Evolutionary conservation across 1,140 invertebrate genomes (phyloP), one percentile per base, ranked within the genome.

Genomic region (Helicoverpa armigera): DNA sequence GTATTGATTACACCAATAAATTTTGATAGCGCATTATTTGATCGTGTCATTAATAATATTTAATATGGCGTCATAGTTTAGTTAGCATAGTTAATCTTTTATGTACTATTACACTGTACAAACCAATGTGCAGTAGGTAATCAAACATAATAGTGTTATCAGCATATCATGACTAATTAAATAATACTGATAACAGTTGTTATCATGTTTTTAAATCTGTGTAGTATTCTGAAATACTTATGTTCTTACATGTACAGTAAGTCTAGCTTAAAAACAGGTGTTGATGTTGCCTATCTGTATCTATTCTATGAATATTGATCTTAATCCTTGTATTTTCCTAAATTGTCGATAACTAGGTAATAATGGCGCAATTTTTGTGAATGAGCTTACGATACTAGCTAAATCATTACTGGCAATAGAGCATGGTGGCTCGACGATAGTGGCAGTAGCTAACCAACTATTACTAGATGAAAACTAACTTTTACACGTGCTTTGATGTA

Each of bases 151-250:
- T 16, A 67, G 16, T 69, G n/a, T 51, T 69, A 69, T 69, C 65
- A 16, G 31, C n/a, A n/a, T 50, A 23, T 69, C 13, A 69, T 50
- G 48, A 69, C 43, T 50, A 69, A 67, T 48, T 67, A 67, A 67
- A 50, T 69, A 69, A 69, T 69, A 51, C 43, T 7, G 61, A 63
- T 43, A 43, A 7, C 35, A 43, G 35, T 43, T 9, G 7, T 63
- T 14, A 63, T 63, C 23, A n/a, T 63, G 14, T 43, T 63, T 63
- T 63, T 2, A 43, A n/a, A 63, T 63, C 31, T 63, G 61, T 35
- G 60, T 63, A 23, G 31, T 63, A n/a, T 35, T 63, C 14, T 43
- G 61, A 5, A 43, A 29, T 63, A 12, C 9, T 29, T 23, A 12
- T 12, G 13, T 16, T 12, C 10, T 16, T 61, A 13, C 12, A 61